Percentiles rank a stretch among this genome's conserved stretches.
phyloP scores from a whole-genome alignment of 53 echinoderm and acorn worm species.

The Zoroaster sp. region DNA sequence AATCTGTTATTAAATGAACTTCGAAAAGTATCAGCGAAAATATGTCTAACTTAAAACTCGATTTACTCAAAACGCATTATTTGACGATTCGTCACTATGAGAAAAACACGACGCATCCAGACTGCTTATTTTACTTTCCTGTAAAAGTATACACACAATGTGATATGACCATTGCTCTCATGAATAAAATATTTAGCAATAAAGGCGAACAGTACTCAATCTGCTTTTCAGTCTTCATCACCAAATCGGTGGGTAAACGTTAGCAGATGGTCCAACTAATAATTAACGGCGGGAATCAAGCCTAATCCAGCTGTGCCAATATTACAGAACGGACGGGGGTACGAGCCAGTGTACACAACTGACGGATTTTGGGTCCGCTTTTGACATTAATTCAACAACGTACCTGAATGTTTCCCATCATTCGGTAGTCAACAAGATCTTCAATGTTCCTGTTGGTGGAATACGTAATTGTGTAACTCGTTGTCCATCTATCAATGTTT shows the following conservation, averaged over 20 bases:
- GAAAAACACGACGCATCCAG: too few relatives aligned
- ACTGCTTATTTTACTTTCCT: too few relatives aligned
- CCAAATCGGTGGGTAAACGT: not conserved
- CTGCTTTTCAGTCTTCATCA: too few relatives aligned
- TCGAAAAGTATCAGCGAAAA: too few relatives aligned
- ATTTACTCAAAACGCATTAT: too few relatives aligned
- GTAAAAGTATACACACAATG: too few relatives aligned
- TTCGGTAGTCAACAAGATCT: not conserved
- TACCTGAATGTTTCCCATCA: not conserved
- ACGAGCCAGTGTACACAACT: not conserved
- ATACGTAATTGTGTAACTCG: constrained; percentile 45
- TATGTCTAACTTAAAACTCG: too few relatives aligned
- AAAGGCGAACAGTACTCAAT: too few relatives aligned
- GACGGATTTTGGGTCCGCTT: not conserved
- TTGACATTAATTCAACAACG: not conserved
- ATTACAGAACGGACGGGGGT: not conserved
- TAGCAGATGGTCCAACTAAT: not conserved
- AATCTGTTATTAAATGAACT: too few relatives aligned
- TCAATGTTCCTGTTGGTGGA: constrained; percentile 28
- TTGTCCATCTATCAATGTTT: constrained; percentile 39
- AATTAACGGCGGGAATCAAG: not conserved
- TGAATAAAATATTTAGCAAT: too few relatives aligned
- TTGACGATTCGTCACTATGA: too few relatives aligned
- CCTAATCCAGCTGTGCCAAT: constrained; percentile 7
- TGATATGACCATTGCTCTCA: too few relatives aligned